Evolutionary conservation across 30 jellyfish, hydroid and myxozoan genomes (phyloP).

Genomic region (Clytia hemisphaerica): DNA sequence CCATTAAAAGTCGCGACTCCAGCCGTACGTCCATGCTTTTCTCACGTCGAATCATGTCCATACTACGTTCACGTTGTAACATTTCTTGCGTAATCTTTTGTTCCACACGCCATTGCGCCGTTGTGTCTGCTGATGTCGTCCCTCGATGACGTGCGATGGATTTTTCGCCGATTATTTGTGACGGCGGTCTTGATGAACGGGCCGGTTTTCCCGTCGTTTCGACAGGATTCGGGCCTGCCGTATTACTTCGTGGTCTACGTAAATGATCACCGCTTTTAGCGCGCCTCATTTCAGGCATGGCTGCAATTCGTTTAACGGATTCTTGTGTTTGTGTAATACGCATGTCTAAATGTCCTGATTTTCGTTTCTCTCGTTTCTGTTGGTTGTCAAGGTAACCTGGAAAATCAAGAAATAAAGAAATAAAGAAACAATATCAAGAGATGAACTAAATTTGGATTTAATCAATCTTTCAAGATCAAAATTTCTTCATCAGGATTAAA

Average conservation of each 20-base stretch:
- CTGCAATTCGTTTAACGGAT: neutral
- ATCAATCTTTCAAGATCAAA: too few relatives aligned
- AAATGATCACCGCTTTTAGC: conserved; percentile 43
- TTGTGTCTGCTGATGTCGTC: too few relatives aligned
- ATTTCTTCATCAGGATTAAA: too few relatives aligned
- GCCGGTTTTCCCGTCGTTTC: neutral
- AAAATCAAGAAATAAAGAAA: neutral
- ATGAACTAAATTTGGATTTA: neutral
- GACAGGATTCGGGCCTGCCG: neutral
- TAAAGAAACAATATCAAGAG: too few relatives aligned
- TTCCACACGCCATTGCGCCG: neutral
- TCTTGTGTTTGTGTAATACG: neutral
- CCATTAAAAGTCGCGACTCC: conserved; percentile 22
- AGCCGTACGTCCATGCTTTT: conserved; percentile 44
- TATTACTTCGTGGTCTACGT: conserved; percentile 33
- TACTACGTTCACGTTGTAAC: neutral
- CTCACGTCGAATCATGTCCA: conserved; percentile 25
- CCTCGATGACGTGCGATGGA: neutral
- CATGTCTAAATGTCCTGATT: conserved; percentile 20
- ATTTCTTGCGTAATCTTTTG: conserved; percentile 6
- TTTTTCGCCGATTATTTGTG: neutral
- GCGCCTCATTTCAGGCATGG: conserved; percentile 32
- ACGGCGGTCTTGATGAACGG: neutral
- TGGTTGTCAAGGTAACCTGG: conserved; percentile 30
- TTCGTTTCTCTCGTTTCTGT: conserved; percentile 33